A percentile compares a stretch with the other conserved stretches of the same genome.
phyloP scores from a whole-genome alignment of 2,888 invertebrate genomes.

The Ophion ventricosus region DNA sequence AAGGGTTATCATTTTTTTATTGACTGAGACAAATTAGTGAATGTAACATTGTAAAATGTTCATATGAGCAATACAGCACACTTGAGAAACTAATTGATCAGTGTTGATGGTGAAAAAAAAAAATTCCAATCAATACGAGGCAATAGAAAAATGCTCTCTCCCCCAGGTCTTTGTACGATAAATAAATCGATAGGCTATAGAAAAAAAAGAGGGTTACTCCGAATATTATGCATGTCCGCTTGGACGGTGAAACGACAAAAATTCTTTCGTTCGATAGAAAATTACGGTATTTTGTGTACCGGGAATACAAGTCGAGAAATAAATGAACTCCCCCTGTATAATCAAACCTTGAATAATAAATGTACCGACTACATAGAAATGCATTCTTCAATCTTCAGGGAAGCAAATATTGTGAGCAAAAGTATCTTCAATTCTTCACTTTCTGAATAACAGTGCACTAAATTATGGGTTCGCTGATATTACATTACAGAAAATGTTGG shows the following conservation, averaged over 20 bases:
- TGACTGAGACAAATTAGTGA: background rate
- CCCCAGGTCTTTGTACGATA: background rate
- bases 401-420: background rate
- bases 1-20: background rate
- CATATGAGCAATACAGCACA: background rate
- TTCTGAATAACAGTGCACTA: background rate
- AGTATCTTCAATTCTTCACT: background rate
- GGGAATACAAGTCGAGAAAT: background rate
- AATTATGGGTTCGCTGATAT: constrained; percentile 19
- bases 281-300: background rate
- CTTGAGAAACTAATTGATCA: background rate
- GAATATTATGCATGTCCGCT: background rate
- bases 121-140: background rate
- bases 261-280: background rate
- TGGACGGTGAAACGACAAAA: background rate
- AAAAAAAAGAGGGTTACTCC: background rate
- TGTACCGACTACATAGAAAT: background rate
- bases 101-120: background rate
- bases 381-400: background rate
- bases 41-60: background rate
- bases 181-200: constrained; percentile 4
- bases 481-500: constrained; percentile 8
- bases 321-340: background rate
- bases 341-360: constrained; percentile 22
- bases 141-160: background rate